A percentile compares a stretch with the other conserved stretches of the same genome.
Evolutionary conservation across 2,888 invertebrate species (phyloP).

Genomic region (Plagodis dolabraria): DNA sequence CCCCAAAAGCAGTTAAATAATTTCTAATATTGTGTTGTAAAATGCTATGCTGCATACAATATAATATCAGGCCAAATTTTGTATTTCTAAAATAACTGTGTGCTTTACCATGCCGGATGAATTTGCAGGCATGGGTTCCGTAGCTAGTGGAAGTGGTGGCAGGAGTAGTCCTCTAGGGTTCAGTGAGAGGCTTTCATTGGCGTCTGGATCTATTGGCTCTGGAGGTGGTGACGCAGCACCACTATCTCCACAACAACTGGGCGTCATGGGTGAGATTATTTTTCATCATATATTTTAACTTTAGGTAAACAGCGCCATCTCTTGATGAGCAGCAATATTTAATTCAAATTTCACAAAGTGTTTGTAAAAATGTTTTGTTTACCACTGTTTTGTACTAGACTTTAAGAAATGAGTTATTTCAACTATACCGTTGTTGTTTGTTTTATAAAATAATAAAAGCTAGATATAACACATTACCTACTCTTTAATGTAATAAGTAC

Average conservation of each 20-base stretch:
- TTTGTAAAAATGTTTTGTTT: slow-evolving; percentile 27
- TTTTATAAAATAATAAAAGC: too few relatives aligned
- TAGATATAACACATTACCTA: too few relatives aligned
- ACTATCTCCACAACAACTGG: slow-evolving; percentile 94
- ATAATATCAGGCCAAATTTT: too few relatives aligned
- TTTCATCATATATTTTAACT: slow-evolving; percentile 28
- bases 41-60: too few relatives aligned
- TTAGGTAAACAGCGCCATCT: slow-evolving; percentile 60
- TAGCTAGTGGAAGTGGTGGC: slow-evolving; percentile 87
- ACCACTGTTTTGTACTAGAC: slow-evolving; percentile 24
- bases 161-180: slow-evolving; percentile 85
- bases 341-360: slow-evolving; percentile 1
- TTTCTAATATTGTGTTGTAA: background rate
- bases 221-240: slow-evolving; percentile 85
- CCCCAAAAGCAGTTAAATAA: background rate
- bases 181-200: slow-evolving; percentile 88
- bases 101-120: too few relatives aligned
- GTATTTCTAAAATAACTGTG: too few relatives aligned
- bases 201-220: slow-evolving; percentile 87
- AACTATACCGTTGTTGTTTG: too few relatives aligned
- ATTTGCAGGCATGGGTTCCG: slow-evolving; percentile 84
- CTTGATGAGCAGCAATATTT: slow-evolving; percentile 49
- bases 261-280: slow-evolving; percentile 92
- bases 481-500: too few relatives aligned
- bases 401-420: background rate